Evolutionary conservation across 2,113 vertebrate genomes (phyloP).

Genomic region (Saccopteryx bilineata): DNA sequence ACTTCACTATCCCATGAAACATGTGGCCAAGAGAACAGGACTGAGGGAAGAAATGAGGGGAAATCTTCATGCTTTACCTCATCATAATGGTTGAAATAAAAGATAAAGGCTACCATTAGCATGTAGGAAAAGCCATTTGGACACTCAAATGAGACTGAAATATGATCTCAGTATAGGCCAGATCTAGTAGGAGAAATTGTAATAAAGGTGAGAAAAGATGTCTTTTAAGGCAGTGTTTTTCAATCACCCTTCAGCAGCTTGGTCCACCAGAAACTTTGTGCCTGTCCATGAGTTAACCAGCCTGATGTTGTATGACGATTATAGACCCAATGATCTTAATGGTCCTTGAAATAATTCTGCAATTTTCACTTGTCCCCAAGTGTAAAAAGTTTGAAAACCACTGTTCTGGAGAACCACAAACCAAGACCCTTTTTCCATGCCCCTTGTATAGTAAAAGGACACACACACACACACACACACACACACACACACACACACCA

Average conservation of each 20-base stretch:
- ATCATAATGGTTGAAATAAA: slow-evolving; percentile 11
- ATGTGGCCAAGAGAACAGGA: background rate
- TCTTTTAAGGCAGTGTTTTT: background rate
- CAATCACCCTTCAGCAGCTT: no score
- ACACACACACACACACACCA: background rate
- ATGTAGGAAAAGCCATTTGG: background rate
- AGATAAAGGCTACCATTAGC: background rate
- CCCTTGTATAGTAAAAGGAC: slow-evolving; percentile 52
- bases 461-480: slow-evolving; percentile 9
- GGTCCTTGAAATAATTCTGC: no score
- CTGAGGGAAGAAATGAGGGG: background rate
- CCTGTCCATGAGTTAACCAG: no score
- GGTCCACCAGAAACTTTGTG: no score
- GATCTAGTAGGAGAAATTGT: slow-evolving; percentile 29
- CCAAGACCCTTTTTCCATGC: slow-evolving; percentile 46
- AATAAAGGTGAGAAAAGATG: slow-evolving; percentile 54
- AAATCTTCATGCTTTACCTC: background rate
- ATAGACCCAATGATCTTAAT: no score
- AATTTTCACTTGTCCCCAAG: no score
- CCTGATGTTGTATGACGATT: no score
- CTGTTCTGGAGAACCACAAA: slow-evolving; percentile 40
- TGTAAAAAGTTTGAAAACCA: no score
- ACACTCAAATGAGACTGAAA: background rate
- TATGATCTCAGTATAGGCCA: background rate
- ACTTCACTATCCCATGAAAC: background rate